These are phyloP conservation scores for Bombus confusus DNA, from an alignment of 1,140 invertebrate species.

Conservation along the genomic window DNA sequence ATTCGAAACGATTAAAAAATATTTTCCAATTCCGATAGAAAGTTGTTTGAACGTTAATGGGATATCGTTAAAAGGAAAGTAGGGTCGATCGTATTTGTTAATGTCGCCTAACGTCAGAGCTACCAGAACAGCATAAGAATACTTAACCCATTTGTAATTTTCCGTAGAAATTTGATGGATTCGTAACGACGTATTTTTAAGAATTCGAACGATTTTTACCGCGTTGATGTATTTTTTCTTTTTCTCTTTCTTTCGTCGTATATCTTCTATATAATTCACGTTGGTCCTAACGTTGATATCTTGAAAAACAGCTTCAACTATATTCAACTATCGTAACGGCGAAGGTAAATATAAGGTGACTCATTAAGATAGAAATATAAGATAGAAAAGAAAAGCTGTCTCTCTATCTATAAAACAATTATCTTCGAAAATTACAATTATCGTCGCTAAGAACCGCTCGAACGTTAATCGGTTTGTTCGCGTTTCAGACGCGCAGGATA, in stretches of 20 bases:
- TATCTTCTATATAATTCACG: neutral
- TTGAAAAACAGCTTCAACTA: too few species aligned
- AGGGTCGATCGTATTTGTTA: too few species aligned
- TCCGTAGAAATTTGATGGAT: neutral
- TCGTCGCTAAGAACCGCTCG: neutral
- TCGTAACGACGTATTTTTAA: neutral
- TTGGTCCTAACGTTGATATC: rapidly evolving
- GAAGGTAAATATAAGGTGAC: neutral
- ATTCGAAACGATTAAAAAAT: neutral
- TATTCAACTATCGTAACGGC: neutral
- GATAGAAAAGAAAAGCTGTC: neutral
- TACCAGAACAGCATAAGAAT: too few species aligned
- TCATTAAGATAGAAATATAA: neutral
- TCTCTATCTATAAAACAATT: neutral
- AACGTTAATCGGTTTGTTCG: neutral
- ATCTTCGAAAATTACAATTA: neutral
- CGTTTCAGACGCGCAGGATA: neutral
- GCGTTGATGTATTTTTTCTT: neutral
- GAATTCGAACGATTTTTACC: neutral
- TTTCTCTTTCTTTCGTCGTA: too few species aligned
- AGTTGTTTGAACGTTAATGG: neutral
- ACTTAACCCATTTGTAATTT: neutral
- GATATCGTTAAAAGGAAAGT: too few species aligned
- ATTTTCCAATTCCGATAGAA: too few species aligned
- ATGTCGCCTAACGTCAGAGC: neutral